phyloP scores from a whole-genome alignment of 1,140 invertebrate species.

The Ptiloglossa arizonensis region DNA sequence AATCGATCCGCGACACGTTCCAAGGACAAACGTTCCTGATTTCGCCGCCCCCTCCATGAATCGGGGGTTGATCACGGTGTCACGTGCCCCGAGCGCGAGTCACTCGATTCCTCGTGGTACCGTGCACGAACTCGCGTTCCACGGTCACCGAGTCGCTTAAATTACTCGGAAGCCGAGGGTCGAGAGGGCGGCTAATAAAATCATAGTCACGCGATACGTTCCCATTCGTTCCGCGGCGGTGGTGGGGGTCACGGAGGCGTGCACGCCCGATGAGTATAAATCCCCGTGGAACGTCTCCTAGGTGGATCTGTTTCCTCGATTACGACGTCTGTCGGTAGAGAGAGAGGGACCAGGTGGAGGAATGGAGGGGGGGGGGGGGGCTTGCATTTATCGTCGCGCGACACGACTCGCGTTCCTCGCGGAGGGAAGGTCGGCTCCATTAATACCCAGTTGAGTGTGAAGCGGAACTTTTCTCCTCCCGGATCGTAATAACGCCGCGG shows the following conservation, averaged over 20 bases:
- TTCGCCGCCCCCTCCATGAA: no score
- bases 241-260: no score
- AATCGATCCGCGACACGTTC: no score
- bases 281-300: conserved; percentile 12
- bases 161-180: conserved; percentile 16
- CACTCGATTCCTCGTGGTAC: background rate
- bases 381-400: conserved; percentile 25
- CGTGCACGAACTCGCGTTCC: no score
- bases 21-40: background rate
- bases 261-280: no score
- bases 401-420: conserved; percentile 5
- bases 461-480: conserved; percentile 45
- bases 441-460: conserved; percentile 41
- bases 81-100: background rate
- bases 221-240: background rate
- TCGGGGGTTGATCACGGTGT: background rate
- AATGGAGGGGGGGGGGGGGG: background rate
- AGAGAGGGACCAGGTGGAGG: no score
- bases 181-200: conserved; percentile 23
- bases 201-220: conserved; percentile 44
- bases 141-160: background rate
- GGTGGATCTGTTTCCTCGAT: conserved; percentile 10
- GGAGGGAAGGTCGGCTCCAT: background rate
- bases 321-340: no score
- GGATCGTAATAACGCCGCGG: conserved; percentile 39